phyloP scores from a whole-genome alignment of 2,113 vertebrate species.

The Sinocyclocheilus anshuiensis region DNA sequence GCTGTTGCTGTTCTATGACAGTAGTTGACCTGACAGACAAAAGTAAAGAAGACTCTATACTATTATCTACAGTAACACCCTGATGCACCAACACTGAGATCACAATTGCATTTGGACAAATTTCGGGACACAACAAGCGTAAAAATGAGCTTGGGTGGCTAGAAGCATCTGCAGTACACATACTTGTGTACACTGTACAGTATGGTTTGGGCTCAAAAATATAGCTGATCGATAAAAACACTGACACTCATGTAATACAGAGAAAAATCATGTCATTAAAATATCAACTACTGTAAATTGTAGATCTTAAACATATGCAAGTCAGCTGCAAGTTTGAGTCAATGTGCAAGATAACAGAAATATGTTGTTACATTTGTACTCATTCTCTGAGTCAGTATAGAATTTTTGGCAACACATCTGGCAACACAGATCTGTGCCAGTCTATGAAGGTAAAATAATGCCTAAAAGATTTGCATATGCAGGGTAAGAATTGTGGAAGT shows the following conservation, averaged over 20 bases:
- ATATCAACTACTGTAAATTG: neutral
- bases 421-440: too few species aligned
- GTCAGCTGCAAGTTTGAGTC: neutral
- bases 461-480: too few species aligned
- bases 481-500: too few species aligned
- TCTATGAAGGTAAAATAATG: too few species aligned
- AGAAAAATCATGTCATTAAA: neutral
- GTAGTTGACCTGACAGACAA: neutral
- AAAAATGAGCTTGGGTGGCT: neutral
- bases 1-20: neutral
- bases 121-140: neutral
- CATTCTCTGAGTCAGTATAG: neutral
- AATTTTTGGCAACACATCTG: neutral
- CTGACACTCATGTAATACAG: neutral
- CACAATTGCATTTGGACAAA: neutral
- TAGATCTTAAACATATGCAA: neutral
- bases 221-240: neutral
- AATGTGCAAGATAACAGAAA: neutral
- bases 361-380: neutral
- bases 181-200: neutral
- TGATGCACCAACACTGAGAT: neutral
- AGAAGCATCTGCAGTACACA: neutral
- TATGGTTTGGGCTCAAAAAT: neutral
- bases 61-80: neutral
- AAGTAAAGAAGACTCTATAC: neutral